A percentile compares a stretch with the other conserved stretches of the same genome.
These are phyloP conservation scores for Carlito syrichta DNA, from an alignment of 2,113 vertebrate species.

Conservation along the genomic window DNA sequence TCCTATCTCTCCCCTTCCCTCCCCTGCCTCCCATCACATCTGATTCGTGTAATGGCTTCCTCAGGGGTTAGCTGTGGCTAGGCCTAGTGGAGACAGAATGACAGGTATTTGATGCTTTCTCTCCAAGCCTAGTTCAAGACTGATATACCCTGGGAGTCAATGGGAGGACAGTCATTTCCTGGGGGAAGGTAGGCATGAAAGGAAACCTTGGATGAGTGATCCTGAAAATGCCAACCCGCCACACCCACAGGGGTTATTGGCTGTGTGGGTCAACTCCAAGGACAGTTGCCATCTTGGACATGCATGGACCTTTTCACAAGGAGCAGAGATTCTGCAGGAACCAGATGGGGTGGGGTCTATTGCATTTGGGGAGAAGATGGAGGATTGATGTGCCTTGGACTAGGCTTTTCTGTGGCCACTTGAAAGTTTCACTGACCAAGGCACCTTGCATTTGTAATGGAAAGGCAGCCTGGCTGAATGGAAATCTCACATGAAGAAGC, in stretches of 20 bases:
- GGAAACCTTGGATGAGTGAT: slow-evolving; percentile 27
- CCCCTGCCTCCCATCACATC: no score
- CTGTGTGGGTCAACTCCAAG: not conserved
- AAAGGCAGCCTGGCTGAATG: not conserved
- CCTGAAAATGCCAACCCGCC: slow-evolving; percentile 49
- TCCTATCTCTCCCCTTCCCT: accelerated
- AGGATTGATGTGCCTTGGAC: not conserved
- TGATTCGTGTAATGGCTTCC: not conserved
- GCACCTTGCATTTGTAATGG: not conserved
- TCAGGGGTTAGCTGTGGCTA: no score
- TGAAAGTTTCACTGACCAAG: not conserved
- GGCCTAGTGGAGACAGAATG: not conserved
- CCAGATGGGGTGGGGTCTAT: not conserved
- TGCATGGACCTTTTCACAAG: not conserved
- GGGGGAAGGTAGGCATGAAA: not conserved
- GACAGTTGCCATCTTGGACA: not conserved
- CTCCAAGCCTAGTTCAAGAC: not conserved
- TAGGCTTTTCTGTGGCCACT: not conserved
- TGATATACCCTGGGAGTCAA: not conserved
- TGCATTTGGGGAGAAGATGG: not conserved
- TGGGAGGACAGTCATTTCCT: slow-evolving; percentile 5
- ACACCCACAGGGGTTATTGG: accelerated
- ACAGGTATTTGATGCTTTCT: not conserved
- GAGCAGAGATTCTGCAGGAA: not conserved
- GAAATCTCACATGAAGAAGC: not conserved